Conservation (phyloP, 2,888 invertebrate species). For the Stramonita haemastoma region DNA sequence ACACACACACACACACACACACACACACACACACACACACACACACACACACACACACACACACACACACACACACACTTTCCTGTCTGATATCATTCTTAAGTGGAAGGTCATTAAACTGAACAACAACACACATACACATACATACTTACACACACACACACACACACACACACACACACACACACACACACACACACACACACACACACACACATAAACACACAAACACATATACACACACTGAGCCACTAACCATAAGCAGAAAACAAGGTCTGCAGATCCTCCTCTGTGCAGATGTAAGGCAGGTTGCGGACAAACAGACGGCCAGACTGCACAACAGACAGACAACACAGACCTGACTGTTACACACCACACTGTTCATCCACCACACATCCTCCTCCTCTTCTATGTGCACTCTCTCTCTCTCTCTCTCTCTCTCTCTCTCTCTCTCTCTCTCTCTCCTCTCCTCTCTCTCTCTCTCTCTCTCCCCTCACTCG, state of each 20-base stretch:
- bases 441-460: too few relatives aligned
- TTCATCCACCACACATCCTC: too few relatives aligned
- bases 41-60: not conserved
- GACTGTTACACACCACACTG: too few relatives aligned
- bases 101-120: not conserved
- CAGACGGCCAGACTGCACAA: conserved; percentile 87
- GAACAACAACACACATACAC: not conserved
- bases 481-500: too few relatives aligned
- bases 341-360: not conserved
- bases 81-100: not conserved
- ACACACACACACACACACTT: not conserved
- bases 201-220: not conserved
- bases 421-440: too few relatives aligned
- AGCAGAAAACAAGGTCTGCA: conserved; percentile 88
- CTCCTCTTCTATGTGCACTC: too few relatives aligned
- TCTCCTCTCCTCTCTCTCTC: too few relatives aligned
- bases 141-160: not conserved
- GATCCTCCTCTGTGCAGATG: conserved; percentile 89
- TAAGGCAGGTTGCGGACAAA: conserved; percentile 95
- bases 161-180: not conserved
- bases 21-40: too few relatives aligned
- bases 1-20: too few relatives aligned
- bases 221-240: not conserved
- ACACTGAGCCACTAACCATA: conserved; percentile 82
- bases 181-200: not conserved